These are phyloP conservation scores for Pangasius djambal DNA, from an alignment of 2,797 vertebrate genomes.

Conservation along the genomic window DNA sequence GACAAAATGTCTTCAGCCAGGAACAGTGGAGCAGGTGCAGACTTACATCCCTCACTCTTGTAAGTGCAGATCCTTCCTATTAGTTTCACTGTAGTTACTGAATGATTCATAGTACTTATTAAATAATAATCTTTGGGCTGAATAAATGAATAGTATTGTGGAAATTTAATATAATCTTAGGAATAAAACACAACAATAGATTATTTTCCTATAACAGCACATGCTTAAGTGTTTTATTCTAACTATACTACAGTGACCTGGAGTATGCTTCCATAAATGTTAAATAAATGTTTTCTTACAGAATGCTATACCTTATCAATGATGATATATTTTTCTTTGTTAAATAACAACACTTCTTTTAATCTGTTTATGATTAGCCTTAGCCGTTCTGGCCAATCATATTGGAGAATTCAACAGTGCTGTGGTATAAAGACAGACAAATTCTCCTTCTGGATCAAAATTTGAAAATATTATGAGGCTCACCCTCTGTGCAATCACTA, in stretches of 20 bases:
- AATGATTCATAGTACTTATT: not conserved
- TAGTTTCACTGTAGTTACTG: not conserved
- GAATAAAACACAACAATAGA: not conserved
- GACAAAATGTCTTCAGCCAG: not conserved
- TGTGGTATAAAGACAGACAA: not conserved
- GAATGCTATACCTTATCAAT: no score
- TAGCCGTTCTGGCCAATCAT: no score
- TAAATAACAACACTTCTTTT: no score
- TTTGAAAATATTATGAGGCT: not conserved
- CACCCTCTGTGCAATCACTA: not conserved
- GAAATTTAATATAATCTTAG: not conserved
- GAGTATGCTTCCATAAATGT: not conserved
- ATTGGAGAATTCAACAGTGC: no score
- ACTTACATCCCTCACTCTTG: not conserved
- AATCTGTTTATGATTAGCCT: no score
- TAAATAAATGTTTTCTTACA: not conserved
- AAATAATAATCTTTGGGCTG: not conserved
- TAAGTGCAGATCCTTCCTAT: not conserved
- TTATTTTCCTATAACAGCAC: not conserved
- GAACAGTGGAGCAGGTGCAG: not conserved
- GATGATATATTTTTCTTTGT: no score
- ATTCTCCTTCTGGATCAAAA: not conserved
- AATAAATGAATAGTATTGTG: not conserved
- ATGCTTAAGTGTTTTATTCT: not conserved
- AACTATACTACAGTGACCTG: not conserved